Conservation (phyloP, 2,888 invertebrate genomes). For the Cremastobaeus sp. region DNA sequence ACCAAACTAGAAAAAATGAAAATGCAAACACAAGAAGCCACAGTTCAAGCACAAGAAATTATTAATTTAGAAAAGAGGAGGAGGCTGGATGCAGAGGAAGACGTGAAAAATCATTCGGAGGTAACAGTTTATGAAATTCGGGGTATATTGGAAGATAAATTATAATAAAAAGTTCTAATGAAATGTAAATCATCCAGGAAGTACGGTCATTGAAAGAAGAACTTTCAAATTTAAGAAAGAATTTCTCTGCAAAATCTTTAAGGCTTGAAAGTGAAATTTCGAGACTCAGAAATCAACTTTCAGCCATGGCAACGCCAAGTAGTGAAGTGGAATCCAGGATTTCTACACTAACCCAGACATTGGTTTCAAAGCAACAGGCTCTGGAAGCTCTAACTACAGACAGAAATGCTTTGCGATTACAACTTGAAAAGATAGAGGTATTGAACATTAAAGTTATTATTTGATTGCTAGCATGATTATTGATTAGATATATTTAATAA, state of each 20-base stretch:
- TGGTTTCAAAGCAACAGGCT: slow-evolving; percentile 91
- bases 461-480: too few species aligned
- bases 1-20: slow-evolving; percentile 76
- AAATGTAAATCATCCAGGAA: slow-evolving; percentile 18
- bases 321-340: slow-evolving; percentile 74
- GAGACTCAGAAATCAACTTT: slow-evolving; percentile 80
- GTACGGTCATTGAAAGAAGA: slow-evolving; percentile 27
- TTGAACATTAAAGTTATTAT: slow-evolving; percentile 6
- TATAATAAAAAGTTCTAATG: too few species aligned
- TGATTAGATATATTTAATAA: too few species aligned
- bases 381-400: slow-evolving; percentile 91
- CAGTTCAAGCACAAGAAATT: slow-evolving; percentile 74
- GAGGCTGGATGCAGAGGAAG: slow-evolving; percentile 78
- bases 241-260: slow-evolving; percentile 74
- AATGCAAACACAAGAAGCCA: slow-evolving; percentile 77
- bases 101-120: slow-evolving; percentile 72
- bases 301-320: slow-evolving; percentile 73
- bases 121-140: too few species aligned
- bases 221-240: slow-evolving; percentile 19
- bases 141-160: slow-evolving; percentile 4
- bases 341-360: slow-evolving; percentile 85
- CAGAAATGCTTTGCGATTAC: slow-evolving; percentile 89
- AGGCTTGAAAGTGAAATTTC: slow-evolving; percentile 82
- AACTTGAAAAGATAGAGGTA: slow-evolving; percentile 89
- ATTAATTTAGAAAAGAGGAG: slow-evolving; percentile 76